Conservation (phyloP, 1,140 invertebrate species). For the Drosophila subpulchrella region DNA sequence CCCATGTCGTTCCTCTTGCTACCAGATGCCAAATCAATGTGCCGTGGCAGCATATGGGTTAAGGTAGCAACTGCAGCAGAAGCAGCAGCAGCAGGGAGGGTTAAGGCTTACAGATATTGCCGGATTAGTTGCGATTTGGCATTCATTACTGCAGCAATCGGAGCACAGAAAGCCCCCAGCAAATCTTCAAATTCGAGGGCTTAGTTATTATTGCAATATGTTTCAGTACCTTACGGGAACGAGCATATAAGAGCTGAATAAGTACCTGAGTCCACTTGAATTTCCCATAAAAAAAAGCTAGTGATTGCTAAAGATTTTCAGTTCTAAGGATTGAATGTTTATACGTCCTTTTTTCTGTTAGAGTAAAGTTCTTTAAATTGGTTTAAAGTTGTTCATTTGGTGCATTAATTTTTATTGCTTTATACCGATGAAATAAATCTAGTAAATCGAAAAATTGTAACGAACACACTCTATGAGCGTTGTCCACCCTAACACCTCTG, state of each 20-base stretch:
- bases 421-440: no score
- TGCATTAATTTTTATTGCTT: no score
- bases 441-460: no score
- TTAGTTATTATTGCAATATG: not conserved
- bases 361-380: no score
- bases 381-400: no score
- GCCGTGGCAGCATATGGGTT: constrained; percentile 6
- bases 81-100: constrained; percentile 1
- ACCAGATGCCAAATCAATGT: constrained; percentile 38
- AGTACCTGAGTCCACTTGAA: not conserved
- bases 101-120: constrained; percentile 21
- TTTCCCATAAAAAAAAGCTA: no score
- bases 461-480: no score
- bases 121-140: constrained; percentile 20
- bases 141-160: constrained; percentile 11
- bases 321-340: no score
- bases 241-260: not conserved
- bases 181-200: not conserved
- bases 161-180: not conserved
- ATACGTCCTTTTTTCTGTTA: no score
- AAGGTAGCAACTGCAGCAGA: not conserved
- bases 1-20: constrained; percentile 1
- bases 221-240: not conserved
- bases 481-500: no score
- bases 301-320: no score